A percentile compares a stretch with the other conserved stretches of the same genome.
Evolutionary conservation across 1,140 invertebrate genomes (phyloP).

Genomic region (Drosophila pandora): DNA sequence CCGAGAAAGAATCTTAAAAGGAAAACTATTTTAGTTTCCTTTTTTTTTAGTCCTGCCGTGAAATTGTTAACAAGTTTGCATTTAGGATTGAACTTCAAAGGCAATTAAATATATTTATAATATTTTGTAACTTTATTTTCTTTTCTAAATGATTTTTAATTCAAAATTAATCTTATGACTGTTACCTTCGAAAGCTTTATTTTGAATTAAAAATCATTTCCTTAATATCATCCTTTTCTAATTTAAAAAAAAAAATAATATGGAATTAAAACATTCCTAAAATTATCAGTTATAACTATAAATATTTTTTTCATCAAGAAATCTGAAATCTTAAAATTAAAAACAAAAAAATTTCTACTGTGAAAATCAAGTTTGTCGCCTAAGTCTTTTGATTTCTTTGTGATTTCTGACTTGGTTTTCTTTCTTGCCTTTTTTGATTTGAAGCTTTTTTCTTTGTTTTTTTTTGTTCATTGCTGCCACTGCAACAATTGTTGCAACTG

Average conservation of each 20-base stretch:
- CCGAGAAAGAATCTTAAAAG: background rate
- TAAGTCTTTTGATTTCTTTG: conserved; percentile 75
- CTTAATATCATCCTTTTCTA: too few species aligned
- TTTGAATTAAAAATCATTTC: too few species aligned
- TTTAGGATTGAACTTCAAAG: too few species aligned
- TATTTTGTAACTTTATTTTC: background rate
- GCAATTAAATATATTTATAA: background rate
- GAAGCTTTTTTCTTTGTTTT: background rate
- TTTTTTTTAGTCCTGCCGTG: background rate
- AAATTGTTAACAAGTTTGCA: background rate
- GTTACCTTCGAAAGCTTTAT: too few species aligned
- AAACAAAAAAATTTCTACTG: background rate
- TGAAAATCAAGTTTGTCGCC: conserved; percentile 68
- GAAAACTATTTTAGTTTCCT: background rate
- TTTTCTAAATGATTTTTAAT: background rate
- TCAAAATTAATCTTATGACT: background rate
- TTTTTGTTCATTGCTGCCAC: conserved; percentile 11
- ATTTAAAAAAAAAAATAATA: too few species aligned
- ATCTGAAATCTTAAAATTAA: too few species aligned
- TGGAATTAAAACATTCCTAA: background rate
- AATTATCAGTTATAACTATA: background rate
- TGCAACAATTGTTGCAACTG: conserved; percentile 26
- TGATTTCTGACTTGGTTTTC: conserved; percentile 4
- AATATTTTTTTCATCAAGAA: too few species aligned
- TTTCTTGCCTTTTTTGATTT: background rate